Percentiles rank a stretch among this genome's conserved stretches.
phyloP scores from a whole-genome alignment of 2,888 invertebrate species.

The Odontocolon sp. region DNA sequence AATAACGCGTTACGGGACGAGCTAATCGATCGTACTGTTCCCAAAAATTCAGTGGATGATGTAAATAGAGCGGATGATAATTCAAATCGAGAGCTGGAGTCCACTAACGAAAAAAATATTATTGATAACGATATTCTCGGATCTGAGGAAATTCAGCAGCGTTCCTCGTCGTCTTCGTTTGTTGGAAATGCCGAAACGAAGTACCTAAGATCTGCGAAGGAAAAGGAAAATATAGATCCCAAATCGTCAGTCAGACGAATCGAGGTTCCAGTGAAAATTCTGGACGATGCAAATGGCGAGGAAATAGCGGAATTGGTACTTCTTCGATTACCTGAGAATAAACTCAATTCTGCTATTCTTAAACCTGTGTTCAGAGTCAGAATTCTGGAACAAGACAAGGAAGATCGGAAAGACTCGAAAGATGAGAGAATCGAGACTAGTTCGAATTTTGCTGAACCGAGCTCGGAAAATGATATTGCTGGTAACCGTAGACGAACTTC shows the following conservation, averaged over 20 bases:
- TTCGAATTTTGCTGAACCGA: slow-evolving; percentile 56
- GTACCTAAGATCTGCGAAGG: not conserved
- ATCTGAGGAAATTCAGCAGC: slow-evolving; percentile 48
- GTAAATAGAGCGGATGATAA: not conserved
- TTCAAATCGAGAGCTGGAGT: not conserved
- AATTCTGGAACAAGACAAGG: slow-evolving; percentile 47
- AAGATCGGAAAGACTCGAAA: not conserved
- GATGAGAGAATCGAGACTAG: not conserved
- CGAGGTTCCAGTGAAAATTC: slow-evolving; percentile 63
- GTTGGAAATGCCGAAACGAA: not conserved
- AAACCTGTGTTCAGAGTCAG: slow-evolving; percentile 58
- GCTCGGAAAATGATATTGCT: slow-evolving; percentile 60
- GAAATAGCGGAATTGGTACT: slow-evolving; percentile 57
- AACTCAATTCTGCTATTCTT: slow-evolving; percentile 54
- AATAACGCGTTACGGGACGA: not conserved
- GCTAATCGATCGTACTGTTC: not conserved
- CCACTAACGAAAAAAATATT: slow-evolving; percentile 18
- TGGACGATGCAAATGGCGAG: slow-evolving; percentile 60
- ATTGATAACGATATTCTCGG: slow-evolving; percentile 53
- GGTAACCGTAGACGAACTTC: slow-evolving; percentile 13
- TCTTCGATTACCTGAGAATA: slow-evolving; percentile 62
- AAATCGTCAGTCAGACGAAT: slow-evolving; percentile 38
- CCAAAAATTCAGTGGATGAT: slow-evolving; percentile 3
- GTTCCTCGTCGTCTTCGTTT: slow-evolving; percentile 24
- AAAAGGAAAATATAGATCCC: not conserved